Percentiles rank a stretch among this genome's conserved stretches.
Conservation (phyloP, 2,888 invertebrate species). For the Lithophane semibrunnea region DNA sequence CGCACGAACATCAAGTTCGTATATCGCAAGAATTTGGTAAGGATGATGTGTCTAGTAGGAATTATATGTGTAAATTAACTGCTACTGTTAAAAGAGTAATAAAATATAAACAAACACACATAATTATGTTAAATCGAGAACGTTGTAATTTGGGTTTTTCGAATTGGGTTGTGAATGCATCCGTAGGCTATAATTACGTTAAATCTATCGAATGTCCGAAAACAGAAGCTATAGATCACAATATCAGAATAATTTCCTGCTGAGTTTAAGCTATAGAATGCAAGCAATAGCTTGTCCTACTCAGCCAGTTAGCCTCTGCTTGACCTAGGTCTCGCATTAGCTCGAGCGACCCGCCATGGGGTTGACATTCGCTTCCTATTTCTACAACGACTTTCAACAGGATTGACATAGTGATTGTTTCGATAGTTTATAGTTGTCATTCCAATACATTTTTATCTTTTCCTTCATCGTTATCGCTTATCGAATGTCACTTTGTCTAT, state of each 20-base stretch:
- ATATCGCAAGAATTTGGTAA: neutral
- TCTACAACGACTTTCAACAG: neutral
- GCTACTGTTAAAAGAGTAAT: constrained; percentile 1
- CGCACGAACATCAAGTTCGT: neutral
- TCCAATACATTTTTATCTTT: no score
- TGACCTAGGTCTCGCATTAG: neutral
- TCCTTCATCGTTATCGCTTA: neutral
- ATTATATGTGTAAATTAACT: neutral
- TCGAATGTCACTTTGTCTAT: neutral
- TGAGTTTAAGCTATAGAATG: neutral
- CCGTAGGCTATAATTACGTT: neutral
- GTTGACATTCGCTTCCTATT: neutral
- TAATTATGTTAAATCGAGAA: no score
- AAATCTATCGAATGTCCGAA: neutral
- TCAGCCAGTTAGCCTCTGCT: neutral
- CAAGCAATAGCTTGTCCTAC: neutral
- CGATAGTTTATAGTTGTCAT: neutral
- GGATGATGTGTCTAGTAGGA: neutral
- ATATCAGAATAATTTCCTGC: neutral
- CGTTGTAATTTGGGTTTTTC: neutral
- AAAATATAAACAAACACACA: constrained; percentile 2
- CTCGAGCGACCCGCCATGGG: neutral
- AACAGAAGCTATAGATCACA: neutral
- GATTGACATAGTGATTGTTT: neutral
- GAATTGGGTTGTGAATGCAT: neutral